These are phyloP conservation scores for Cancer borealis DNA, from an alignment of 2,888 invertebrate genomes.

Conservation along the genomic window DNA sequence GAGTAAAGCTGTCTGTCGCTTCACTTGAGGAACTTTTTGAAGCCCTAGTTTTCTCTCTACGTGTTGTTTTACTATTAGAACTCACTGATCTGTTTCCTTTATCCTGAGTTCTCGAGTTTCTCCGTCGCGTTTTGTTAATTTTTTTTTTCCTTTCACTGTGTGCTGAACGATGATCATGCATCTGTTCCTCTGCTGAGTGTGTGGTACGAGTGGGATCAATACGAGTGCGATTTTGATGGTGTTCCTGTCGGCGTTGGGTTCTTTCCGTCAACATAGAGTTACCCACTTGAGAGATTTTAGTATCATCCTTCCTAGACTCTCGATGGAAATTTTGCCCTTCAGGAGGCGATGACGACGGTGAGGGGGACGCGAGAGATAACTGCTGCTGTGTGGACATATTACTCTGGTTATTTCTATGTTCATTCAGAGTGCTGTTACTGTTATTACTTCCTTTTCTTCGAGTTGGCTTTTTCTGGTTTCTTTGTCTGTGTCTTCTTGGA, in stretches of 20 bases:
- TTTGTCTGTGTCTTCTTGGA: slow-evolving; percentile 53
- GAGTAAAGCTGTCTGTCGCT: neutral
- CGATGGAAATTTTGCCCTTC: neutral
- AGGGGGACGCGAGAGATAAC: neutral
- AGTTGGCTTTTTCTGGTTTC: slow-evolving; percentile 65
- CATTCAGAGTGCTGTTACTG: neutral
- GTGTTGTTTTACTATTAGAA: slow-evolving; percentile 12
- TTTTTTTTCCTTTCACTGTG: neutral
- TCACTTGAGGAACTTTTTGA: neutral
- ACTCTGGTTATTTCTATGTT: neutral
- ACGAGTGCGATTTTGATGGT: neutral
- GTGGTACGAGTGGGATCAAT: neutral
- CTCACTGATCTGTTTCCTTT: neutral
- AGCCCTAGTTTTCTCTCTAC: neutral
- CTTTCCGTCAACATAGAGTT: neutral
- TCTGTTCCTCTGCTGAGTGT: neutral
- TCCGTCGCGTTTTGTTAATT: neutral
- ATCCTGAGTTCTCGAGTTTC: neutral
- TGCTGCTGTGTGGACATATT: neutral
- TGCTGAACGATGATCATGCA: neutral
- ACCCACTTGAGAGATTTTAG: neutral
- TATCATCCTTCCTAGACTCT: neutral
- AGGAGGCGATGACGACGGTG: too few relatives aligned
- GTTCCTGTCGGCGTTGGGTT: neutral
- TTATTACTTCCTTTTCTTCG: slow-evolving; percentile 58